phyloP scores from a whole-genome alignment of 2,113 vertebrate genomes.

The Notothenia rossii region DNA sequence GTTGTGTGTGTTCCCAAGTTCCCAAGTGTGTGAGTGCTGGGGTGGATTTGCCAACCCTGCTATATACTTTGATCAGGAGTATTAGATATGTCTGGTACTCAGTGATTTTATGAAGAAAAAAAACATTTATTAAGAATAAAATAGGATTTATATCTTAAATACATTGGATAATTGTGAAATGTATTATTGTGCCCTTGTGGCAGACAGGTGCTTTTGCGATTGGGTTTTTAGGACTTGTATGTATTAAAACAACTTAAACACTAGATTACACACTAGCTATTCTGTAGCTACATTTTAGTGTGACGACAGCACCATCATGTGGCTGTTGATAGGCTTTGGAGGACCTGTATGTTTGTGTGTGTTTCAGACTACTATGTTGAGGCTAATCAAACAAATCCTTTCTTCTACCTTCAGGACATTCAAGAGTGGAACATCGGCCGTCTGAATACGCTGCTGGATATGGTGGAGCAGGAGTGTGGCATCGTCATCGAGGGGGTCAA shows the following conservation, averaged over 20 bases:
- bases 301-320: constrained; percentile 59
- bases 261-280: no score
- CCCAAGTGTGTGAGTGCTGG: not conserved
- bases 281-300: not conserved
- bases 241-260: no score
- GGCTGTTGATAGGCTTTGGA: constrained; percentile 4
- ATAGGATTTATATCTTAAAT: no score
- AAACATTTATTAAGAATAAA: no score
- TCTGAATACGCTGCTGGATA: constrained; percentile 94
- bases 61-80: not conserved
- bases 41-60: not conserved
- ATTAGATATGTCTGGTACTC: not conserved
- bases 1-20: not conserved
- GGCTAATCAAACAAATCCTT: not conserved
- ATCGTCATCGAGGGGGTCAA: constrained; percentile 99
- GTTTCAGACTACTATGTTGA: not conserved
- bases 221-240: not conserved
- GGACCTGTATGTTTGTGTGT: not conserved
- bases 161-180: no score
- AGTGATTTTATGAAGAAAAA: not conserved
- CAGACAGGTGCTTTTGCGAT: not conserved
- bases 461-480: constrained; percentile 98
- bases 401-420: constrained; percentile 84
- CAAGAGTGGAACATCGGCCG: constrained; percentile 96
- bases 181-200: no score